Conservation (phyloP, 2,797 vertebrate species). For the Nannoperca australis region DNA sequence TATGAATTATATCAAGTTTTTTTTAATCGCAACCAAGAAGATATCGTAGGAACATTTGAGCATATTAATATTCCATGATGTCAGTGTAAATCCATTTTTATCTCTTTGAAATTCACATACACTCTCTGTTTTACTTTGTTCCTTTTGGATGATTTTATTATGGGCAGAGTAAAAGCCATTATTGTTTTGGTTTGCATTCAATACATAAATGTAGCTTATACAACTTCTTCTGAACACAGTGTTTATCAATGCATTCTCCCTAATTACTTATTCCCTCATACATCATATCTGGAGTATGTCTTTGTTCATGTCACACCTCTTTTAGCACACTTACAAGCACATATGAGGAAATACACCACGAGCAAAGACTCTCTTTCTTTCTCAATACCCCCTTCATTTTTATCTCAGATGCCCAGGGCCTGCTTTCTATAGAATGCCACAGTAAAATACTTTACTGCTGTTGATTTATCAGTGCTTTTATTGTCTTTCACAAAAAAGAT, state of each 20-base stretch:
- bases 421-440: not conserved
- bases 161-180: not conserved
- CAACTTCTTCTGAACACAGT: not conserved
- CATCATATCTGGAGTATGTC: constrained; percentile 11
- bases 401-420: not conserved
- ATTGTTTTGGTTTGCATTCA: not conserved
- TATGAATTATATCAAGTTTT: not conserved
- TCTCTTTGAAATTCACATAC: not conserved
- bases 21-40: not conserved
- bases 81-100: constrained; percentile 11
- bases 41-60: not conserved
- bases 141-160: constrained; percentile 17
- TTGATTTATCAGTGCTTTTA: constrained; percentile 6
- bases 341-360: not conserved
- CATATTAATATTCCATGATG: not conserved
- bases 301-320: constrained; percentile 6
- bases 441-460: not conserved
- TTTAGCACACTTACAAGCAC: not conserved
- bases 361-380: not conserved
- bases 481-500: not conserved
- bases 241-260: not conserved
- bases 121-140: constrained; percentile 7
- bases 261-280: not conserved
- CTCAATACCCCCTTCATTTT: not conserved
- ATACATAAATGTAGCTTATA: constrained; percentile 5